Conservation (phyloP, 2,113 vertebrate genomes). For the Pachypanchax playfairii region DNA sequence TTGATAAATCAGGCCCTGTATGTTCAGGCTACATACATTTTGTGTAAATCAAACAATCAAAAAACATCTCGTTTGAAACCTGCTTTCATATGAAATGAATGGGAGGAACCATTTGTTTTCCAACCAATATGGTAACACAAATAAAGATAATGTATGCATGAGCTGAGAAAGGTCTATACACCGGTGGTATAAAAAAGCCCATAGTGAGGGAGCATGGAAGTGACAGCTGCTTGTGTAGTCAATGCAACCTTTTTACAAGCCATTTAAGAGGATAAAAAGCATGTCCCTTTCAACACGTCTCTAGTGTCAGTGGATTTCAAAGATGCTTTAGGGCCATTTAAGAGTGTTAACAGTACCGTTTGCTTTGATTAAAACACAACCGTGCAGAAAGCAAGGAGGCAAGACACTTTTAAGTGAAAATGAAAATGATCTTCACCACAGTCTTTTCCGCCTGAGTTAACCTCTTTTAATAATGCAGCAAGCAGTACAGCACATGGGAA, state of each 20-base stretch:
- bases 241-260: constrained; percentile 72
- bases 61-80: too few species aligned
- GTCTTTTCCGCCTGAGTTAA: constrained; percentile 42
- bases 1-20: too few species aligned
- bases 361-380: constrained; percentile 70
- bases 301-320: constrained; percentile 70
- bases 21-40: too few species aligned
- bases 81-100: too few species aligned
- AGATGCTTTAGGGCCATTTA: constrained; percentile 70
- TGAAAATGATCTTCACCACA: constrained; percentile 64
- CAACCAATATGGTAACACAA: too few species aligned
- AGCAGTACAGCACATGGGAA: neutral
- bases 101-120: too few species aligned
- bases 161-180: too few species aligned
- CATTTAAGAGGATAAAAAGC: constrained; percentile 71
- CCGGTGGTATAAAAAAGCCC: constrained; percentile 55
- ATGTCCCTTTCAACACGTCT: constrained; percentile 69
- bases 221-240: constrained; percentile 66
- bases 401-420: constrained; percentile 67
- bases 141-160: too few species aligned
- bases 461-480: constrained; percentile 39
- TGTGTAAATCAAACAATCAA: too few species aligned
- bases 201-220: constrained; percentile 54
- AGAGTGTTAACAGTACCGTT: constrained; percentile 46
- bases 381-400: constrained; percentile 63